phyloP scores from a whole-genome alignment of 2,888 invertebrate species.

The Apoda limacodes region DNA sequence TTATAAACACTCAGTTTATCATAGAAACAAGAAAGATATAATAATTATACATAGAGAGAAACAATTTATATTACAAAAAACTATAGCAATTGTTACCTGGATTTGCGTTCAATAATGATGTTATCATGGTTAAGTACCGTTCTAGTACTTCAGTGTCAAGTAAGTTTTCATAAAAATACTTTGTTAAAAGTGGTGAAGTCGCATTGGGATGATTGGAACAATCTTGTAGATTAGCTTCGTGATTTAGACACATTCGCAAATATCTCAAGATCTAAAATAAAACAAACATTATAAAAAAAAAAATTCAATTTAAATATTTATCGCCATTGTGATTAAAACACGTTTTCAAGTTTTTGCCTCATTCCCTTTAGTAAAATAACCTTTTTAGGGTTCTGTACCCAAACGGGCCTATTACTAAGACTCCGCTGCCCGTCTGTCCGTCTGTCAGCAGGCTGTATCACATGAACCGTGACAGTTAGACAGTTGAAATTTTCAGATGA shows the following conservation, averaged over 20 bases:
- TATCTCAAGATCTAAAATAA: constrained; percentile 78
- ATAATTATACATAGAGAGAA: not conserved
- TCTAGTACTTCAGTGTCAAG: constrained; percentile 71
- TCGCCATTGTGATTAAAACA: not conserved
- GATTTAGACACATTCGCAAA: constrained; percentile 81
- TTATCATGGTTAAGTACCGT: constrained; percentile 76
- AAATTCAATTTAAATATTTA: not conserved
- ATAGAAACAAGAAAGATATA: not conserved
- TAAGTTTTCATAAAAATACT: constrained; percentile 68
- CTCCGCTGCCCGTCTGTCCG: too few species aligned
- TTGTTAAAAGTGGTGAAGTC: constrained; percentile 74
- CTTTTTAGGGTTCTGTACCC: too few species aligned
- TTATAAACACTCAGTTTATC: too few species aligned
- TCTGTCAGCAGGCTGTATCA: too few species aligned
- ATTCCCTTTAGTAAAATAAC: too few species aligned
- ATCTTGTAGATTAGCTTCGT: constrained; percentile 62
- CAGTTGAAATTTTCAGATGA: too few species aligned
- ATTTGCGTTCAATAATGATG: constrained; percentile 73
- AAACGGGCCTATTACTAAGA: too few species aligned
- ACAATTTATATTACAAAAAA: constrained; percentile 1
- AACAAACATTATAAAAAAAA: not conserved
- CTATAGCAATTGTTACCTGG: constrained; percentile 62
- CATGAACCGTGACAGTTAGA: too few species aligned
- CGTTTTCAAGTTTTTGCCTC: too few species aligned
- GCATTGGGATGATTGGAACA: constrained; percentile 72